Base-by-base conservation (phyloP, 2,797 vertebrate genomes). In the Taeniopygia guttata region DNA sequence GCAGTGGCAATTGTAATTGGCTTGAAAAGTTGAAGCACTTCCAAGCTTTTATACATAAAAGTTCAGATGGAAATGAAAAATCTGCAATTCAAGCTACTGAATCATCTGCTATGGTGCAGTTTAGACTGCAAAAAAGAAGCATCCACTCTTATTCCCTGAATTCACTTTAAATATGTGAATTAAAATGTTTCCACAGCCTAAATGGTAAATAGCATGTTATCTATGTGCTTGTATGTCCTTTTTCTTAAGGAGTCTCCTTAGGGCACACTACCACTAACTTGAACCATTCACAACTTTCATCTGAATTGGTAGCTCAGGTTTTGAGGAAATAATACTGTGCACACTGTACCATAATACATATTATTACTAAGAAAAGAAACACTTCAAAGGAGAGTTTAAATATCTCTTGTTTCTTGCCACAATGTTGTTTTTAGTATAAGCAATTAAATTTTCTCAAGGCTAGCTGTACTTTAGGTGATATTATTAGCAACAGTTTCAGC, bases 21-120 rank as follows among this genome's bases (percentile, higher is more conserved):
- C 90, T 91, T 82, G 21, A 96, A 76, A 42, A 86, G 70, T 38
- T 94, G 66, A 95, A 96, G 88, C 22, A 83, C 20, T 81, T 94
- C 78, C 58, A 94, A 81, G 62, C 15, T 86, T 84, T 95, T 66
- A 63, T 38, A 55, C 9, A 54, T 54, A 84, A 87, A 90, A 80
- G 36, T 69, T 72, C 20, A 48, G 40, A 89, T 52, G 63, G 81
- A 96, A 94, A 89, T 27, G 45, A 69, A 89, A 87, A 46, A 89
- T 52, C 60, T 81, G 72, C 36, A 86, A 67, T 91, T 93, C 43
- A 80, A 81, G 59, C 16, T 87, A 85, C 56, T 84, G 66, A 73
- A 91, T 81, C 3, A 9, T 69, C 34, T 48, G 18, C 63, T 85
- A 7, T 58, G 40, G 21, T 10, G 9, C 29, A 66, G 40, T 78